Evolutionary conservation across 1,140 invertebrate species (phyloP), one percentile per base, ranked within the genome.

Genomic region (Lordiphosa stackelbergi): DNA sequence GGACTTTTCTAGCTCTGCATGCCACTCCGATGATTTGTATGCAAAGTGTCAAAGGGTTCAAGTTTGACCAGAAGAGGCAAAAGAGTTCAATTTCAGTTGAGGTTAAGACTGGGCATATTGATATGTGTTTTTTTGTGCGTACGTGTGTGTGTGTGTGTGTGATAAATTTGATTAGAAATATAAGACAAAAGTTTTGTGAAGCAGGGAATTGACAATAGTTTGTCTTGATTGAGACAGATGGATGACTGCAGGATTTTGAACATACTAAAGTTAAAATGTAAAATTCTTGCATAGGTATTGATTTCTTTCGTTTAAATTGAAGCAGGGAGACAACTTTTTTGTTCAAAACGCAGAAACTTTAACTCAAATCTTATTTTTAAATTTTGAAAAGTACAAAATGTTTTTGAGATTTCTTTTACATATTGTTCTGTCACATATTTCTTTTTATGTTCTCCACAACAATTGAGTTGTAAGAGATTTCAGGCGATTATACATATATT

Each of bases 31-130:
- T 81, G 75, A 81, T 81, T 81, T 81, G 75, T 81, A 81, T 81
- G 77, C 75, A 81, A 83, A 81, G 75, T 81, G 77, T 70, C 58
- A 66, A 46, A 46, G 42, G 65, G 54, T 60, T 75, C 72, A 61
- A 57, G 68, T 57, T 53, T 41, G 52, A 52, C 54, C 28, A 31
- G 5, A 8, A 31, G 5, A 46, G 49, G 31, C 38, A 55, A 35
- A 46, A 45, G 55, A 79, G 74, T 78, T 78, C 74, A 66, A 74
- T 78, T 81, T 74, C 75, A 70, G 60, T 38, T 53, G 53, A 49
- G 72, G 49, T 74, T 56, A 36, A 35, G 16, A 22, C 35, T 78
- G 73, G 69, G 69, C 74, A 81, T 74, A 70, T 70, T 70, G 71
- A 78, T 79, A 79, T 81, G 73, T 57, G 64, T 5, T 8, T 53